Evolutionary conservation across 2,888 invertebrate genomes (phyloP), one percentile per base, ranked within the genome.

Genomic region (Drosophila diplacantha): DNA sequence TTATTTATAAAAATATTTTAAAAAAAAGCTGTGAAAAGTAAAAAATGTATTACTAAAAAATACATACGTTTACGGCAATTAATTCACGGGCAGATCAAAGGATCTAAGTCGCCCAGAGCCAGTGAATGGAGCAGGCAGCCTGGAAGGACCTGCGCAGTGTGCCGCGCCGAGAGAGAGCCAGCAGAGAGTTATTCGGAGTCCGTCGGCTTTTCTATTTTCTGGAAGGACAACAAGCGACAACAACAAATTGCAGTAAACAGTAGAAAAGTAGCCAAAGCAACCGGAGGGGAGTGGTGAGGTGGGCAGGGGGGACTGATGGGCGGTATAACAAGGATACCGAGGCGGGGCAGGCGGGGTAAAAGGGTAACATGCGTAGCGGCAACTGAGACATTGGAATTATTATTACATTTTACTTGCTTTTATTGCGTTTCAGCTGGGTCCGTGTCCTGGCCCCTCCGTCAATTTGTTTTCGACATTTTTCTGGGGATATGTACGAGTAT

Each of bases 371-470:
- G 69, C 66, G 61, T 73, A 73, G 41, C 63, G 71, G 41, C 53
- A 20, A 55, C 61, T 55, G 62, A 67, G 68, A 56, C 55, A 68
- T 73, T 64, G 54, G 76, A 75, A 81, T 74, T 75, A 81, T 81
- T 70, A 69, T 63, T 63, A 71, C 60, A 60, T 72, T 63, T 50
- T 59, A 75, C 78, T 74, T 73, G 68, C 61, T 69, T 73, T 73
- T 65, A 68, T 69, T 68, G 72, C 59, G 57, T 57, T 57, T 59
- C 51, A 47, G 24, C 37, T 35, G 34, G 37, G 35, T 8, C 41
- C 5, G 6, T 12, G 35, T 37, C 22, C 22, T 24, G 58, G 54
- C 32, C 52, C 11, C 46, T 39, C 59, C 47, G 37, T 24, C 37
- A 53, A 56, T 44, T 34, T 41, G 24, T 46, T 44, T n/a, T 35